phyloP scores from a whole-genome alignment of 2,113 vertebrate species.

The Coptodon rendalli region DNA sequence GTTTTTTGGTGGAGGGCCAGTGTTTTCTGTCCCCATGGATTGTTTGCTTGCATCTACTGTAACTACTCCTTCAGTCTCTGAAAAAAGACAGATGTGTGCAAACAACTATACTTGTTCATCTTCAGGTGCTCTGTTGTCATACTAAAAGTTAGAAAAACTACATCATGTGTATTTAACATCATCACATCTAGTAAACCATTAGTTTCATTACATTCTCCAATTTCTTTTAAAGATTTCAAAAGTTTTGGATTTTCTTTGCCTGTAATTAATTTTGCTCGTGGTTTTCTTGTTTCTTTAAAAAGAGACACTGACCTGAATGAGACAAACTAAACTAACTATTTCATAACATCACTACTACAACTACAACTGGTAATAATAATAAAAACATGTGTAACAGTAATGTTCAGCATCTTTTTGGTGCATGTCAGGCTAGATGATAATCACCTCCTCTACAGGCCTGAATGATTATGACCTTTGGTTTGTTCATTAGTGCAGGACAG shows the following conservation, averaged over 20 bases:
- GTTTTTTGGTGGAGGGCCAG: fast-evolving
- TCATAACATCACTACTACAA: neutral
- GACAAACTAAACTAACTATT: neutral
- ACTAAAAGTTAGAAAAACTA: neutral
- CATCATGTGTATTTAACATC: neutral
- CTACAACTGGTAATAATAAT: fast-evolving
- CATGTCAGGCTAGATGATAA: neutral
- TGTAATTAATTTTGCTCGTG: neutral
- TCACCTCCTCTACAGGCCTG: conserved; percentile 83
- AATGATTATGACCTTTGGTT: conserved; percentile 84
- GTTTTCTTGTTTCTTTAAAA: neutral
- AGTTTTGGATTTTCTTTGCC: neutral
- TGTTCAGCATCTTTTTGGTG: neutral
- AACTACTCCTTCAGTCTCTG: neutral
- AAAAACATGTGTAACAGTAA: neutral
- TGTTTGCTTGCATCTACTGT: neutral
- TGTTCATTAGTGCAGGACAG: conserved; percentile 70
- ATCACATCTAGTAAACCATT: neutral
- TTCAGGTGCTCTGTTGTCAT: neutral
- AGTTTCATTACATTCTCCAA: neutral
- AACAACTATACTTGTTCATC: neutral
- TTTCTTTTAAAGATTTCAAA: neutral
- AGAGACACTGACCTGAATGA: neutral
- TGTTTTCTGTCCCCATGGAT: neutral
- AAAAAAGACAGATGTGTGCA: neutral